phyloP scores from a whole-genome alignment of 2,797 vertebrate species.

The Choloepus didactylus region DNA sequence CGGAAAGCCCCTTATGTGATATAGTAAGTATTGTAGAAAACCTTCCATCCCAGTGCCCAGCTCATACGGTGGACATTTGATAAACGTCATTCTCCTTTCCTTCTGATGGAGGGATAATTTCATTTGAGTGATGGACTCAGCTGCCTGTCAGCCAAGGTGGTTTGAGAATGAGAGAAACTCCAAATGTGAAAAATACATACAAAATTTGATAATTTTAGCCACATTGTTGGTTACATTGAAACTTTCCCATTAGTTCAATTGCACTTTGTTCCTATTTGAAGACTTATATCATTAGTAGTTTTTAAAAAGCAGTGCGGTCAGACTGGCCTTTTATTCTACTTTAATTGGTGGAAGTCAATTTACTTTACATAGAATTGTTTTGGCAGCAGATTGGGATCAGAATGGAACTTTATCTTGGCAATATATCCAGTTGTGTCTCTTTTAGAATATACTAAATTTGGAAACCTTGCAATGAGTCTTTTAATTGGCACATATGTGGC shows the following conservation, averaged over 20 bases:
- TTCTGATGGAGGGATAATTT: not conserved
- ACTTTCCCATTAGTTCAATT: not conserved
- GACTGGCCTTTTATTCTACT: not conserved
- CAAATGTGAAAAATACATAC: not conserved
- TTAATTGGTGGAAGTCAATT: not conserved
- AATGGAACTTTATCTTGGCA: not conserved
- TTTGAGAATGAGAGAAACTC: not conserved
- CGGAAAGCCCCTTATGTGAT: too few species aligned
- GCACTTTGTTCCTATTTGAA: not conserved
- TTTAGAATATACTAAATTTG: not conserved
- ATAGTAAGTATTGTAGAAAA: not conserved
- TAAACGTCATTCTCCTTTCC: accelerated
- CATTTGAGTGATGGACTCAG: accelerated
- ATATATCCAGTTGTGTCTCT: not conserved
- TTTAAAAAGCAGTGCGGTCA: not conserved
- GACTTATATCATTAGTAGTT: not conserved
- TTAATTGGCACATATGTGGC: not conserved
- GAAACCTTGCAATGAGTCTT: not conserved
- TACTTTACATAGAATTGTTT: not conserved
- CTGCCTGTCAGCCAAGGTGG: not conserved
- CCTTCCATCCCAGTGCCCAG: not conserved
- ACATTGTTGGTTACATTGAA: not conserved
- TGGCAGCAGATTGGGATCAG: not conserved
- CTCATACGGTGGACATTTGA: accelerated
- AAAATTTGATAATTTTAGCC: not conserved